phyloP scores from a whole-genome alignment of 2,888 invertebrate species.

The Yponomeuta plumbellus region DNA sequence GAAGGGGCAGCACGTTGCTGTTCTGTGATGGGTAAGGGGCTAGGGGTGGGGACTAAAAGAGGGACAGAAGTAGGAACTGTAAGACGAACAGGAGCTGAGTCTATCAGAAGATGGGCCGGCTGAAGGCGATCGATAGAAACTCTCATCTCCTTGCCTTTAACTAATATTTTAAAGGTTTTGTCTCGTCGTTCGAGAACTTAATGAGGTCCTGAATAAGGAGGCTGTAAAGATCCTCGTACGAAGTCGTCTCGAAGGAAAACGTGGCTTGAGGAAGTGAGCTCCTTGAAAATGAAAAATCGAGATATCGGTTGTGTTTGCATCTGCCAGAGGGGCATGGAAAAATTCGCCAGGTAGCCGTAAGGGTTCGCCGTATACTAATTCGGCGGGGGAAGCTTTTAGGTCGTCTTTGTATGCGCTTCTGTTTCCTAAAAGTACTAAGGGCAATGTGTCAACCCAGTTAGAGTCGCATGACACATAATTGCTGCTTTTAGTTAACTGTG shows the following conservation, averaged over 20 bases:
- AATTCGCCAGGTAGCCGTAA: conserved; percentile 32
- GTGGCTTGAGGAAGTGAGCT: not conserved
- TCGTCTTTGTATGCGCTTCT: conserved; percentile 30
- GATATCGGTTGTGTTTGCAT: not conserved
- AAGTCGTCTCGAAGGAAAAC: conserved; percentile 14
- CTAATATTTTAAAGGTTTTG: conserved; percentile 26
- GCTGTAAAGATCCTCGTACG: conserved; percentile 26
- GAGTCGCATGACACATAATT: conserved; percentile 26
- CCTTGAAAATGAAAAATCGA: conserved; percentile 6
- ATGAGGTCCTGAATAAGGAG: conserved; percentile 32
- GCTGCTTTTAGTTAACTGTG: conserved; percentile 50
- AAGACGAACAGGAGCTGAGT: not conserved
- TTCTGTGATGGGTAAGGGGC: not conserved
- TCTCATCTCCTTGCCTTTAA: conserved; percentile 25
- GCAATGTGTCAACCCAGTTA: conserved; percentile 29
- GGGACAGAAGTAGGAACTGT: not conserved
- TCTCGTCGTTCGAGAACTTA: conserved; percentile 25
- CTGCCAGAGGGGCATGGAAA: conserved; percentile 17
- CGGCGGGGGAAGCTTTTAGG: conserved; percentile 27
- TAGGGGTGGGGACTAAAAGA: not conserved
- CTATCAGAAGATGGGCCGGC: conserved; percentile 25
- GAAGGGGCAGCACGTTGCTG: not conserved
- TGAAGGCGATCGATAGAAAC: conserved; percentile 29
- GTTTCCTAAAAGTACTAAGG: conserved; percentile 31
- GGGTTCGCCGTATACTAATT: conserved; percentile 30